Percentiles rank a stretch among this genome's conserved stretches.
Conservation (phyloP, 1,140 invertebrate genomes). For the Diploscapter pachys region DNA sequence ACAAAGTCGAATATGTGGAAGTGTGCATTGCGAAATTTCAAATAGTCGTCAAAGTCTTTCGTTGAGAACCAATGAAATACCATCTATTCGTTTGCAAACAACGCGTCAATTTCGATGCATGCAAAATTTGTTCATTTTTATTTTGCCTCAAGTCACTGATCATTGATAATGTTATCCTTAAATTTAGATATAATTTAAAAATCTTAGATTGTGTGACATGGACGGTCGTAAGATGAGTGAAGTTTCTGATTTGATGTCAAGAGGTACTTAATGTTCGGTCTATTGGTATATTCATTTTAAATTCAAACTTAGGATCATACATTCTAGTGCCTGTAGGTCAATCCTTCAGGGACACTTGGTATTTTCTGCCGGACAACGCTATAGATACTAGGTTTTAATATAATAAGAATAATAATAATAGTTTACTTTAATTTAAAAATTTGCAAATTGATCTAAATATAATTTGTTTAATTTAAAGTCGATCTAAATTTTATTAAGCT, state of each 20-base stretch:
- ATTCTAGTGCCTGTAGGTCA: conserved; percentile 46
- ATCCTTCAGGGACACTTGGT: conserved; percentile 48
- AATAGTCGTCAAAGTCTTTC: no score
- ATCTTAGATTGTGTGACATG: conserved; percentile 46
- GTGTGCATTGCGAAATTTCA: no score
- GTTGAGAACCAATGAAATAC: no score
- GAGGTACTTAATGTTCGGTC: conserved; percentile 17
- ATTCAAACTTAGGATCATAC: conserved; percentile 23
- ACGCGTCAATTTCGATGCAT: no score
- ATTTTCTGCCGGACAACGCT: conserved; percentile 50
- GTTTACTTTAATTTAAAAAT: no score
- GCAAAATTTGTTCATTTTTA: no score
- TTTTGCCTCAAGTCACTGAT: no score
- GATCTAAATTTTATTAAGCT: conserved; percentile 1
- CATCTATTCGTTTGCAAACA: no score
- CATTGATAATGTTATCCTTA: background rate
- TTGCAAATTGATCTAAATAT: background rate
- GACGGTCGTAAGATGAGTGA: conserved; percentile 40
- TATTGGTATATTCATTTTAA: no score
- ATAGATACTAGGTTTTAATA: conserved; percentile 43
- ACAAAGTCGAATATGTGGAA: no score
- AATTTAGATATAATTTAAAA: background rate
- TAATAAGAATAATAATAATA: background rate
- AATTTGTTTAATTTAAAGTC: conserved; percentile 19
- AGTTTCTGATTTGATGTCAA: conserved; percentile 46